Percentiles rank a stretch among this genome's conserved stretches.
Evolutionary conservation across 2,888 invertebrate genomes (phyloP).

Genomic region (Calliopum simillimum): DNA sequence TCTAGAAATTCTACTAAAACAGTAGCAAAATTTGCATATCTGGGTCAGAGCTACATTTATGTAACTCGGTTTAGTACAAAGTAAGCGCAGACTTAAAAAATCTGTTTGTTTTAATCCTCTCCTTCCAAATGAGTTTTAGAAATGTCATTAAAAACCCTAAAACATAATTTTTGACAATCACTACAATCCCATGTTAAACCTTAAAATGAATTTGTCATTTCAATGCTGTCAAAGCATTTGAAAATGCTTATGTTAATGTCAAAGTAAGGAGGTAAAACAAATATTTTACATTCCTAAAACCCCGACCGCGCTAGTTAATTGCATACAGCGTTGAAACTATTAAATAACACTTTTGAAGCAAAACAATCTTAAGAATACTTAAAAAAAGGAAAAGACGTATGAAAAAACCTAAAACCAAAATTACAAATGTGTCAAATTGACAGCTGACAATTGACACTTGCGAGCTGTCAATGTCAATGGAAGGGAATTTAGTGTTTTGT

Average conservation of each 20-base stretch:
- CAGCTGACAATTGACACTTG: slow-evolving; percentile 31
- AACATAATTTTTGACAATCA: neutral
- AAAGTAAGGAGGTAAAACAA: neutral
- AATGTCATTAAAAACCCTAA: no score
- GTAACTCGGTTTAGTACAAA: no score
- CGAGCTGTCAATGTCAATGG: slow-evolving; percentile 18
- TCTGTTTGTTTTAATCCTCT: no score
- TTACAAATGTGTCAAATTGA: slow-evolving; percentile 26
- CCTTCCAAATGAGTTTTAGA: no score
- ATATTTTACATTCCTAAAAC: neutral
- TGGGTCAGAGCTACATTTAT: no score
- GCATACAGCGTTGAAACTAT: slow-evolving; percentile 9
- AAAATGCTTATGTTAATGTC: slow-evolving; percentile 13
- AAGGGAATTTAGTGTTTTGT: neutral
- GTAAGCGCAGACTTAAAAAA: no score
- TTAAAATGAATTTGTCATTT: neutral
- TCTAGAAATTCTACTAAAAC: no score
- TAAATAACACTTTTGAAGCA: slow-evolving; percentile 13
- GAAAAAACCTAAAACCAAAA: slow-evolving; percentile 13
- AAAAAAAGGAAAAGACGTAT: neutral
- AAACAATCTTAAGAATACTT: slow-evolving; percentile 1
- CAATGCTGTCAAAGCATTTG: neutral
- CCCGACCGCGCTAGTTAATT: neutral
- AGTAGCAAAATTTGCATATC: no score
- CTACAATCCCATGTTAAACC: neutral